Conservation (phyloP, 2,888 invertebrate genomes). For the Pyralis farinalis region DNA sequence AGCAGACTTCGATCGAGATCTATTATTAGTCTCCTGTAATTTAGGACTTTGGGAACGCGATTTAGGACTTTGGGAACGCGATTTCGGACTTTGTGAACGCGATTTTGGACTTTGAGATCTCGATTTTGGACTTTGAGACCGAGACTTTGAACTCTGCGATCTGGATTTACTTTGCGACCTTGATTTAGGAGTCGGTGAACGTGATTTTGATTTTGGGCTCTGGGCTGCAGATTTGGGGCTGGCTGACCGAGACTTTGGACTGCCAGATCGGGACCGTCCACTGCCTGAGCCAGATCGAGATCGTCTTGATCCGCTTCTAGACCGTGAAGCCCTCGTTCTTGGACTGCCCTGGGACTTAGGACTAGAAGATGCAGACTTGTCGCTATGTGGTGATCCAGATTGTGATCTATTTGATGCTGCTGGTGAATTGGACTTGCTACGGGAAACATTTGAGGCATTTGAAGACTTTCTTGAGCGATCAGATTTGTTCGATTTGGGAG, state of each 20-base stretch:
- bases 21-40: slow-evolving; percentile 40
- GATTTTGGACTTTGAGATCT: slow-evolving; percentile 50
- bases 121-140: slow-evolving; percentile 48
- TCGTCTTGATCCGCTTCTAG: slow-evolving; percentile 57
- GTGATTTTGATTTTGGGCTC: slow-evolving; percentile 39
- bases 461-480: slow-evolving; percentile 57
- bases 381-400: slow-evolving; percentile 64
- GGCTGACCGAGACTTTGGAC: slow-evolving; percentile 39
- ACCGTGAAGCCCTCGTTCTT: slow-evolving; percentile 48
- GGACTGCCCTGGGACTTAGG: slow-evolving; percentile 64
- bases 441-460: slow-evolving; percentile 53
- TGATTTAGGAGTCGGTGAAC: slow-evolving; percentile 40
- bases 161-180: slow-evolving; percentile 49
- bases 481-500: slow-evolving; percentile 62
- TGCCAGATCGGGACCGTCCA: slow-evolving; percentile 49
- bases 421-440: slow-evolving; percentile 71
- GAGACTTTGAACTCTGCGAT: slow-evolving; percentile 41
- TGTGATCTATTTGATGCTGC: slow-evolving; percentile 53
- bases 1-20: slow-evolving; percentile 64
- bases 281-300: slow-evolving; percentile 50
- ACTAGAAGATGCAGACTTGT: slow-evolving; percentile 69
- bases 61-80: slow-evolving; percentile 50
- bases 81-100: slow-evolving; percentile 41
- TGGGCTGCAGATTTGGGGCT: slow-evolving; percentile 45
- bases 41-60: slow-evolving; percentile 40